Percentiles rank a stretch among this genome's conserved stretches.
Evolutionary conservation across 2,113 vertebrate species (phyloP).

Genomic region (Progne subis): DNA sequence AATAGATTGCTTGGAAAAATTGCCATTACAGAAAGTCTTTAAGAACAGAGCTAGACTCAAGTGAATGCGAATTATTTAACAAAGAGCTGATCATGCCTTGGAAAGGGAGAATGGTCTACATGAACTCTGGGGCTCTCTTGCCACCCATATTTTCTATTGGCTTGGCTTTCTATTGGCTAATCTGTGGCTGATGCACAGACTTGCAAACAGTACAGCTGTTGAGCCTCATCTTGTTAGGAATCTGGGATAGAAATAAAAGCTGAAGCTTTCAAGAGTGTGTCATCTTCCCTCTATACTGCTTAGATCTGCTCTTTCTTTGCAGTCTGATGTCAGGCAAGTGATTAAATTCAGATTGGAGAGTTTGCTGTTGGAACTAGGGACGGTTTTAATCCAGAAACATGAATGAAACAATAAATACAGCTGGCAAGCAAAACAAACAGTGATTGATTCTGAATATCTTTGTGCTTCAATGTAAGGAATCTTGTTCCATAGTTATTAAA

Average conservation of each 20-base stretch:
- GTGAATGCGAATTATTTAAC: not conserved
- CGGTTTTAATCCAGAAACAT: not conserved
- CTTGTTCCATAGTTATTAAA: not conserved
- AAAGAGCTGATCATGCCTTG: not conserved
- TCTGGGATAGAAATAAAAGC: not conserved
- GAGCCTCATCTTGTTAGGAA: conserved; percentile 1
- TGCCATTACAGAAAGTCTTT: not conserved
- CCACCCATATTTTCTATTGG: not conserved
- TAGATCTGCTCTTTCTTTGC: not conserved
- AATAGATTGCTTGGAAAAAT: not conserved
- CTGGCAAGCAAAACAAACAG: not conserved
- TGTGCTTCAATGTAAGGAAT: not conserved
- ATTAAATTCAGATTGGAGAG: not conserved
- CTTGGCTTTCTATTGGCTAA: not conserved
- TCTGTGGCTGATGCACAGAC: not conserved
- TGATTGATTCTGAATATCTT: not conserved
- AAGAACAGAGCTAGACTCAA: not conserved
- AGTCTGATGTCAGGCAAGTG: not conserved
- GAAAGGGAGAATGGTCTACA: not conserved
- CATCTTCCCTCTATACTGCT: not conserved
- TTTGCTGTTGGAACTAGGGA: not conserved
- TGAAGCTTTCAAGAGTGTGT: not conserved
- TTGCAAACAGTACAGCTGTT: not conserved
- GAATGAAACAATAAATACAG: not conserved
- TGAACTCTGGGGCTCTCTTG: not conserved